Evolutionary conservation across 2,888 invertebrate genomes (phyloP).

Genomic region (Thymelicus sylvestris): DNA sequence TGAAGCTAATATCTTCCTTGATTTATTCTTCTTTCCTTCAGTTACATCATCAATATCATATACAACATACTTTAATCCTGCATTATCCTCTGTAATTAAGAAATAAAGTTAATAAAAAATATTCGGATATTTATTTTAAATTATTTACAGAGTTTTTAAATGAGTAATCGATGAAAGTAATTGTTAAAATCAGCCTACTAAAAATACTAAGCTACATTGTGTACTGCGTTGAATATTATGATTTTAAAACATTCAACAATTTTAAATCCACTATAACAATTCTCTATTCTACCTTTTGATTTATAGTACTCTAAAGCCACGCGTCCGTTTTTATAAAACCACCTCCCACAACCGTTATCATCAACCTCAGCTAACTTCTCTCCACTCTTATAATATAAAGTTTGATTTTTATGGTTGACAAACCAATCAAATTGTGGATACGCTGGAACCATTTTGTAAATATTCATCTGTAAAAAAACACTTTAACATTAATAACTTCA

Average conservation of each 20-base stretch:
- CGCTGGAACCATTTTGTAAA: constrained; percentile 63
- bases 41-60: constrained; percentile 53
- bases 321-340: constrained; percentile 62
- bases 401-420: constrained; percentile 46
- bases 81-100: constrained; percentile 46
- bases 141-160: no score
- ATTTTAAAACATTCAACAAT: no score
- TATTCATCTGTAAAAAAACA: constrained; percentile 54
- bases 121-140: no score
- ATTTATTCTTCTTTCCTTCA: constrained; percentile 39
- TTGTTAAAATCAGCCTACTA: no score
- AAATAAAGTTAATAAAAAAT: no score
- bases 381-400: constrained; percentile 53
- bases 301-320: constrained; percentile 60
- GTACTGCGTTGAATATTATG: no score
- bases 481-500: not conserved
- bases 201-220: no score
- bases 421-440: constrained; percentile 59
- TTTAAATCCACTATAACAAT: no score
- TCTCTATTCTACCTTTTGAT: constrained; percentile 53
- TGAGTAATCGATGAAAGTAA: no score
- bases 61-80: constrained; percentile 52
- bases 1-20: constrained; percentile 51
- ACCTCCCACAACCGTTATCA: constrained; percentile 52
- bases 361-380: constrained; percentile 57